Evolutionary conservation across 1,140 invertebrate species (phyloP), one percentile per base, ranked within the genome.

Genomic region (Mactra quadrangularis): DNA sequence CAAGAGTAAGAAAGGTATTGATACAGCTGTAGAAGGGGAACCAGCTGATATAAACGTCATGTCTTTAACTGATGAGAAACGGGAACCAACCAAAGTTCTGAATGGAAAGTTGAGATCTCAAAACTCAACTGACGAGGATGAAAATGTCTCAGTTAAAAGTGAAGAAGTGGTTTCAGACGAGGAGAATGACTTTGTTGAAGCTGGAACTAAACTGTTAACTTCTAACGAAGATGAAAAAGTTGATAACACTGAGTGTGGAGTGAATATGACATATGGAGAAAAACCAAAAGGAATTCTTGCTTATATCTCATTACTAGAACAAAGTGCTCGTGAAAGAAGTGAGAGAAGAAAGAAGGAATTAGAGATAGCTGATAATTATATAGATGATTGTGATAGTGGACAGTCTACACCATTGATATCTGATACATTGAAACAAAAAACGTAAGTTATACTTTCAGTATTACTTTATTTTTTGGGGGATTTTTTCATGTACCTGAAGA

Each of bases 241-340:
- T 0, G 64, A 81, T 45, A 81, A 81, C 53, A 81, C 77, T 1
- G 77, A 81, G 31, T 81, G 77, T 60, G 38, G 38, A 41, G 50
- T 81, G 53, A 81, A 81, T 29, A 74, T 64, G 59, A 68, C 59
- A 6, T 75, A 74, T 22, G 71, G 70, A 52, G 71, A 82, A 38
- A 82, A 82, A 31, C 66, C 66, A 45, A 74, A 75, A 31, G 79
- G 79, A 27, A 82, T 82, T 74, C 68, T 82, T 25, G 79, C 79
- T 3, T 82, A 82, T 74, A 82, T 82, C 4, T 74, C 79, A 4
- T 27, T 82, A 22, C 59, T 82, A 41, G 79, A 82, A 57, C 70
- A 74, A 38, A 82, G 79, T 64, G 79, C 79, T 35, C 38, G 68
- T 9, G 70, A 82, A 27, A 60, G 79, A 45, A 74, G 71, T 41